Evolutionary conservation across 2,888 invertebrate genomes (phyloP), one percentile per base, ranked within the genome.

Genomic region (Acheta domesticus): DNA sequence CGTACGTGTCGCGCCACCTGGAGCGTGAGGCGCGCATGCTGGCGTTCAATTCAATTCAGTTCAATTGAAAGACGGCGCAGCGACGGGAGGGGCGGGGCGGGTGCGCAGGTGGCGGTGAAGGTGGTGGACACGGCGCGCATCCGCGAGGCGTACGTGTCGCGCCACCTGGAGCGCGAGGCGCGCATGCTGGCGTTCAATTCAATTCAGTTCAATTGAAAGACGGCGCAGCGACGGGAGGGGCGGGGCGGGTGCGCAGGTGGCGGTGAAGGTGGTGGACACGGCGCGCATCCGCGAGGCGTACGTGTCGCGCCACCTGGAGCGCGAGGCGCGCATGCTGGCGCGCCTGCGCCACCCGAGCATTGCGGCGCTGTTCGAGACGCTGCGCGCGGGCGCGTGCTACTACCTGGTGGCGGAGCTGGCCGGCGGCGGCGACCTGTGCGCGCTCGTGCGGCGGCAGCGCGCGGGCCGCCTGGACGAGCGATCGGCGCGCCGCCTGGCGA

Each of bases 231-330:
- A 2, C 23, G 23, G 2, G 23, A 1, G 23, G 23, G 1, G 23
- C 23, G 23, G 2, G 23, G 23, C 11, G 0, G 62, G 19, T 62
- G 62, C 86, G 2, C 86, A 92, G 91, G 93, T 94, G 84, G 93
- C 93, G 20, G 89, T 94, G 80, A 94, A 94, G 87, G 90, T 94
- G 83, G 93, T 94, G 85, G 93, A 93, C 86, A 88, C 92, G 81
- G 89, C 90, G 76, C 89, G 90, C 84, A 92, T 93, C 84, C 92
- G 92, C 83, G 93, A 93, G 85, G 92, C 92, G 82, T 94, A 94
- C 85, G 91, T 93, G 1, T 89, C 92, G 14, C 89, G 90, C 80
- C 92, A 94, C 87, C 87, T 94, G 81, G 91, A 92, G 84, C 88
- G 94, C 73, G 94, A 94, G 86, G 93, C 93, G 4, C 88, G 89